Base-by-base conservation (phyloP, 2,797 vertebrate species). In the Tadarida brasiliensis region DNA sequence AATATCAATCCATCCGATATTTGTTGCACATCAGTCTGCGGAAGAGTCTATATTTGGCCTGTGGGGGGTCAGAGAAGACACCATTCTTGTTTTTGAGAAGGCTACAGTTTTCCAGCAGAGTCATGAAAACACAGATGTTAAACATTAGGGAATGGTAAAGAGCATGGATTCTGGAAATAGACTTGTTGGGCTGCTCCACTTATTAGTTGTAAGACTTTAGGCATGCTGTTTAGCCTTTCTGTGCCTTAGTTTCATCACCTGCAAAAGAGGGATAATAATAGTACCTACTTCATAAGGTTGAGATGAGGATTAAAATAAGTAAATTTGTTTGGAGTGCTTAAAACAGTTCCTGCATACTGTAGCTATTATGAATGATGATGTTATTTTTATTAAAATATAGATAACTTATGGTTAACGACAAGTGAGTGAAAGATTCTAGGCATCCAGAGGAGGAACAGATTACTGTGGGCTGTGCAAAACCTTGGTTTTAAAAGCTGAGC, bases 351-450 rank as follows among this genome's bases (percentile, higher is more conserved):
- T 93, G 22, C 39, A 70, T 88, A 49, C 39, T 26, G 39, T 61
- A 54, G 68, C 26, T 74, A 30, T 87, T 83, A 71, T 89, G n/a
- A 85, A 82, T 83, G 35, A 39, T 95, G 17, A 30, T 83, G n/a
- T 70, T 83, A 39, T 91, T 94, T 92, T 80, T 91, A 63, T 87
- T 89, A 68, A 94, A 90, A 70, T 92, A 33, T n/a, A 77, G 5
- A 20, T 54, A 90, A 59, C 7, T 80, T 94, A 35, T 26, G 33
- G 44, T 90, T 26, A 35, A 84, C 92, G 86, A 17, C 54, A 94
- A 89, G 59, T 83, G 11, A 93, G 20, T 35, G 85, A 87, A 87
- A 44, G 47, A 68, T 93, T 73, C 20, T 59, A 63, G 44, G 10
- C 35, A 83, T 56, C 35, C 57, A 86, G 87, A 91, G 17, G 44